These are phyloP conservation scores for Hanleya hanleyi DNA, from an alignment of 2,888 invertebrate genomes.

Conservation along the genomic window DNA sequence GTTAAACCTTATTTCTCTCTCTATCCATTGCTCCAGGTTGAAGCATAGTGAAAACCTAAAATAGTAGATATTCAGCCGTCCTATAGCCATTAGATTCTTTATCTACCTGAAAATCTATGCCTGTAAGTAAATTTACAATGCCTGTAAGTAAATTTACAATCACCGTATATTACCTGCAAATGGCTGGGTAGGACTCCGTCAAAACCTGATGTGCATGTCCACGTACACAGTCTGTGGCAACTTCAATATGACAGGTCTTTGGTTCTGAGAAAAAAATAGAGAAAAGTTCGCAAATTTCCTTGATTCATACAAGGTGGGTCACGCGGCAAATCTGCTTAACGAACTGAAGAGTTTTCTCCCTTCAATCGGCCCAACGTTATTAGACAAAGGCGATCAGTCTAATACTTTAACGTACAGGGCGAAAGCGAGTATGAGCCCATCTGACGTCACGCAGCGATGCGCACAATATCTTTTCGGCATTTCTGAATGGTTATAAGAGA, in stretches of 20 bases:
- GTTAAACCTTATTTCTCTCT: too few species aligned
- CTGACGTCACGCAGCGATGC: too few species aligned
- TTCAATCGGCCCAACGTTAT: too few species aligned
- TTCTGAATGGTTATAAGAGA: too few species aligned
- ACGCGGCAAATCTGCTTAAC: neutral
- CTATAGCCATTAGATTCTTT: neutral
- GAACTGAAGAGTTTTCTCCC: too few species aligned
- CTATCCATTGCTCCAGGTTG: too few species aligned
- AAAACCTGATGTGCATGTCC: neutral
- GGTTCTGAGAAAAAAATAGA: neutral
- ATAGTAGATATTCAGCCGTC: neutral
- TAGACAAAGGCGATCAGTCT: too few species aligned
- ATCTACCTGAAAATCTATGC: neutral
- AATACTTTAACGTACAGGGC: too few species aligned
- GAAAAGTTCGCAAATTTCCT: neutral
- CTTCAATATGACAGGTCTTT: neutral
- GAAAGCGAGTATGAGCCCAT: too few species aligned
- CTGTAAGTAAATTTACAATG: neutral
- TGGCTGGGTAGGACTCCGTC: neutral
- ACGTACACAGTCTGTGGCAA: neutral
- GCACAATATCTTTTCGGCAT: too few species aligned
- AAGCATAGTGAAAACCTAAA: neutral
- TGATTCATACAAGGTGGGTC: neutral
- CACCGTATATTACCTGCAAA: neutral
- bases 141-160: neutral